Conservation (phyloP, 1,140 invertebrate species). For the Pseudomyrmex dendroicus region DNA sequence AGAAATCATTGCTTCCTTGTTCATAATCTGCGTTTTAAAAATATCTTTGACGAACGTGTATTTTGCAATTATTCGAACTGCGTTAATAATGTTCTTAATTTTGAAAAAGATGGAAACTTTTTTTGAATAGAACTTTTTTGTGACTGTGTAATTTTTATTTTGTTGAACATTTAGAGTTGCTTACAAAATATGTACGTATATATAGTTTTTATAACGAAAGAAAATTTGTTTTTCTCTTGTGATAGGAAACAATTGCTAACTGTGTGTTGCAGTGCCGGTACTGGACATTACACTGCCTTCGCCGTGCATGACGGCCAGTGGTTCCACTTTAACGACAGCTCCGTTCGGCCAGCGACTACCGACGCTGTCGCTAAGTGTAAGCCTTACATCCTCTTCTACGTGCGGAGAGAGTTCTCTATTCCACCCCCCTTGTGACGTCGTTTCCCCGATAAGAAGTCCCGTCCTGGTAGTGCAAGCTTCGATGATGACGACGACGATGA, state of each 20-base stretch:
- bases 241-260: background rate
- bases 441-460: constrained; percentile 73
- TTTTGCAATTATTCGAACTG: background rate
- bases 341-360: constrained; percentile 90
- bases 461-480: constrained; percentile 69
- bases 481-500: constrained; percentile 66
- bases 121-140: too few species aligned
- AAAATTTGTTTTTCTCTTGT: too few species aligned
- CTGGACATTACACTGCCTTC: constrained; percentile 94
- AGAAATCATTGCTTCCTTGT: background rate
- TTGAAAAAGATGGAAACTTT: background rate
- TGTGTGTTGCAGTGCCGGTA: constrained; percentile 88
- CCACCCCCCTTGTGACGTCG: constrained; percentile 83
- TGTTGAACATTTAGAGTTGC: background rate
- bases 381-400: constrained; percentile 95
- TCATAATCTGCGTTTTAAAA: background rate
- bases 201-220: background rate
- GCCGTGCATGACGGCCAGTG: constrained; percentile 92
- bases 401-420: constrained; percentile 88
- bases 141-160: too few species aligned
- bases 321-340: constrained; percentile 96
- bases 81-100: background rate
- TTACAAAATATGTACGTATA: too few species aligned
- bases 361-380: constrained; percentile 91
- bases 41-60: background rate